phyloP scores from a whole-genome alignment of 2,888 invertebrate genomes.

The Hypolimnas misippus region DNA sequence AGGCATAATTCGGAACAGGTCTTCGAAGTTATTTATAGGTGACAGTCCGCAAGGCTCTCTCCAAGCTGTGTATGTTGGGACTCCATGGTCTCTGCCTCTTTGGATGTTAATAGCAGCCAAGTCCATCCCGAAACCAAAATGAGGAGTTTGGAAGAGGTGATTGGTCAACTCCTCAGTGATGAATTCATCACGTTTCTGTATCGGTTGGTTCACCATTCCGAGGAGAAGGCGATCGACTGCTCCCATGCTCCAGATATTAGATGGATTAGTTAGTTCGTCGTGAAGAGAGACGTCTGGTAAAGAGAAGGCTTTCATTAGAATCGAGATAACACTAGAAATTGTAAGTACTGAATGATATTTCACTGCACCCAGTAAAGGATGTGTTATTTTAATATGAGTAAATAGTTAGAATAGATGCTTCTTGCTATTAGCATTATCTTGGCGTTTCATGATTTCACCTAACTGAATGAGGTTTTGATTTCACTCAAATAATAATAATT shows the following conservation, averaged over 20 bases:
- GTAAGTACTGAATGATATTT: too few relatives aligned
- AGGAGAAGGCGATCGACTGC: conserved; percentile 91
- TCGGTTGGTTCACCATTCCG: conserved; percentile 90
- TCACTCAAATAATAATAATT: too few relatives aligned
- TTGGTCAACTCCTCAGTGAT: conserved; percentile 92
- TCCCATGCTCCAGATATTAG: conserved; percentile 90
- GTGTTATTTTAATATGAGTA: too few relatives aligned
- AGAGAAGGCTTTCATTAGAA: not conserved
- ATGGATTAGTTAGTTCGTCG: conserved; percentile 88
- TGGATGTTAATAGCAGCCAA: conserved; percentile 95
- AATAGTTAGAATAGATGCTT: too few relatives aligned
- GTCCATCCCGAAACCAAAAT: conserved; percentile 91
- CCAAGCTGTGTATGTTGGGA: conserved; percentile 92
- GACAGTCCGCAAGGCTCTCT: conserved; percentile 90
- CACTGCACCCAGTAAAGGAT: too few relatives aligned
- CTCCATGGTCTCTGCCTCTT: conserved; percentile 92
- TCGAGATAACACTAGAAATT: too few relatives aligned
- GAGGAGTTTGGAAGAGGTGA: conserved; percentile 90
- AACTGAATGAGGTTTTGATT: too few relatives aligned
- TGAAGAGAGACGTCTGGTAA: conserved; percentile 90
- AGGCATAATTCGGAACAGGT: conserved; percentile 88
- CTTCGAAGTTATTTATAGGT: conserved; percentile 87
- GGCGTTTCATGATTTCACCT: too few relatives aligned
- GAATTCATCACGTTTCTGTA: conserved; percentile 92
- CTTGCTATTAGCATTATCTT: too few relatives aligned